phyloP scores from a whole-genome alignment of 1,140 invertebrate species.

The Metopolophium dirhodum region DNA sequence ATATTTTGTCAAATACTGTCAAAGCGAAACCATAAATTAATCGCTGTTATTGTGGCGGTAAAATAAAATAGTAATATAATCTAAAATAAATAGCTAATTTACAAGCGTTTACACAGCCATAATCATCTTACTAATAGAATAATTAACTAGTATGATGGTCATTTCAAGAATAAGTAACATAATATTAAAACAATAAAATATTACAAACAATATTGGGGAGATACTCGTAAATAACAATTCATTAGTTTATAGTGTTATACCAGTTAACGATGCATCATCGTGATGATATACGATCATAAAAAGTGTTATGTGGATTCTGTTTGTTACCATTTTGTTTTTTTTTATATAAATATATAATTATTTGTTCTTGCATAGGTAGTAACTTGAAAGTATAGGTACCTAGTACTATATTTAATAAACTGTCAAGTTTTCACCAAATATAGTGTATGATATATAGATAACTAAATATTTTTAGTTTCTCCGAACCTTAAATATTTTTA shows the following conservation, averaged over 20 bases:
- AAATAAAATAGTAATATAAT: not conserved
- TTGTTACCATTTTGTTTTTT: not conserved
- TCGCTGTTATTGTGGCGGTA: not conserved
- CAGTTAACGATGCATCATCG: not conserved
- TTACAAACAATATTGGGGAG: not conserved
- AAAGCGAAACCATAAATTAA: not conserved
- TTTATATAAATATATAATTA: too few relatives aligned
- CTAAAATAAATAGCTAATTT: not conserved
- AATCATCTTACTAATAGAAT: not conserved
- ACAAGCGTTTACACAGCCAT: not conserved
- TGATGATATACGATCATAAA: not conserved
- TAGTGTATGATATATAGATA: not conserved
- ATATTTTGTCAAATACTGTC: not conserved
- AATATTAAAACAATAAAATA: not conserved
- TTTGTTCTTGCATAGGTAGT: too few relatives aligned
- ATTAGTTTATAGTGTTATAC: not conserved
- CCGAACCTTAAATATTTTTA: not conserved
- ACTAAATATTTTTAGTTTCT: not conserved
- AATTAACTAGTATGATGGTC: not conserved
- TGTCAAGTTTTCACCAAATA: not conserved
- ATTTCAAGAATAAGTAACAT: constrained; percentile 20
- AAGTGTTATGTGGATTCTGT: not conserved
- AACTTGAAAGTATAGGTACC: not conserved
- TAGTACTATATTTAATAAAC: not conserved
- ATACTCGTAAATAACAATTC: not conserved